Percentiles rank a stretch among this genome's conserved stretches.
Conservation (phyloP, 2,797 vertebrate genomes). For the Champsocephalus esox region DNA sequence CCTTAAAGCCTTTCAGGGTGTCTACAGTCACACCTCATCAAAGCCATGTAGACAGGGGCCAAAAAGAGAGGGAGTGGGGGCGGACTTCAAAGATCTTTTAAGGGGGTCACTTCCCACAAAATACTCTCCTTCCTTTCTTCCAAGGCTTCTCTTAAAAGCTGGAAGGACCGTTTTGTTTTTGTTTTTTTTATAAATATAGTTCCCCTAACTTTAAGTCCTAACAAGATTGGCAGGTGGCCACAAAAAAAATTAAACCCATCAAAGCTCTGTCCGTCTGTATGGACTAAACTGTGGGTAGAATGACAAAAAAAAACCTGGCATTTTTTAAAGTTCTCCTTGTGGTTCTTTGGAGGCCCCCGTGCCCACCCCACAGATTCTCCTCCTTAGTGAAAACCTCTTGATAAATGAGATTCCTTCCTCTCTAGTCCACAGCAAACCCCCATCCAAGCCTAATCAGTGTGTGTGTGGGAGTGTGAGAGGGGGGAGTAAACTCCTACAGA, state of each 20-base stretch:
- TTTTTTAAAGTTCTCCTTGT: conserved; percentile 75
- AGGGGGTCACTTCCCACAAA: conserved; percentile 43
- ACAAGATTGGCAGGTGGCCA: conserved; percentile 23
- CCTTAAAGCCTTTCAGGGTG: conserved; percentile 63
- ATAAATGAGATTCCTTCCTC: conserved; percentile 84
- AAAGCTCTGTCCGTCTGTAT: conserved; percentile 31
- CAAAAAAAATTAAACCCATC: conserved; percentile 36
- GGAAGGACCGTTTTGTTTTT: not conserved
- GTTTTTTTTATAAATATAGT: not conserved
- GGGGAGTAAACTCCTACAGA: conserved; percentile 69
- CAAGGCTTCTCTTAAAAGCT: conserved; percentile 17
- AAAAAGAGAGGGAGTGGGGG: conserved; percentile 23
- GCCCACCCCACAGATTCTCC: conserved; percentile 68
- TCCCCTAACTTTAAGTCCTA: conserved; percentile 19
- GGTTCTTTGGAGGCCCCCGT: conserved; percentile 65
- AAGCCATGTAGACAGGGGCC: conserved; percentile 57
- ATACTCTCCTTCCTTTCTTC: conserved; percentile 13
- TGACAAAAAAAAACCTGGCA: conserved; percentile 53
- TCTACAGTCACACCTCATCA: conserved; percentile 79
- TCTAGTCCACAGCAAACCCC: conserved; percentile 62
- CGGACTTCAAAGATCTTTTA: conserved; percentile 61
- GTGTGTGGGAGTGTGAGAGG: conserved; percentile 35
- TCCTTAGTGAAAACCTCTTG: conserved; percentile 72
- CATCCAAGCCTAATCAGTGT: conserved; percentile 67
- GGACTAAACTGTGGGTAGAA: conserved; percentile 44